Conservation (phyloP, 2,797 vertebrate genomes). For the Xyrichtys novacula region DNA sequence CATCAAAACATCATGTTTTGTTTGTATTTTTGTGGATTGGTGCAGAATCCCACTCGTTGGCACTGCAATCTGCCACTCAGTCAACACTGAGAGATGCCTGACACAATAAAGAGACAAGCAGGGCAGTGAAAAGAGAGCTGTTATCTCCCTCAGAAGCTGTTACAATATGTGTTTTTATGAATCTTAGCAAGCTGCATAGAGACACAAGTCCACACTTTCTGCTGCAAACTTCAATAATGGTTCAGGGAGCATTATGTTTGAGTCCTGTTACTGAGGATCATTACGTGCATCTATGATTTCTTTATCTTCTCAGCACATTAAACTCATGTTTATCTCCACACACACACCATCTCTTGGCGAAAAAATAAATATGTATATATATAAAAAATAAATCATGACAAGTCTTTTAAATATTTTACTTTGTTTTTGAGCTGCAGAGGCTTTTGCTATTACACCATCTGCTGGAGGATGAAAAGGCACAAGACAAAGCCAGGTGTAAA, state of each 20-base stretch:
- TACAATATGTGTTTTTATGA: conserved; percentile 25
- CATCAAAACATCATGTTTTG: neutral
- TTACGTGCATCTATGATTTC: conserved; percentile 1
- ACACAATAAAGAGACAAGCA: conserved; percentile 36
- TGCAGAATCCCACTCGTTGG: conserved; percentile 38
- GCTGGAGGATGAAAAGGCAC: conserved; percentile 51
- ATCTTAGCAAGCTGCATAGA: conserved; percentile 14
- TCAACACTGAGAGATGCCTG: conserved; percentile 30
- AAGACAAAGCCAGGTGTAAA: conserved; percentile 63
- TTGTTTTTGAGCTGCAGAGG: conserved; percentile 18
- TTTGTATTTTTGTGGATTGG: conserved; percentile 30
- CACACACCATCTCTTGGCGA: neutral
- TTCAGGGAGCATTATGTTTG: neutral
- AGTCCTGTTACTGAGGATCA: neutral
- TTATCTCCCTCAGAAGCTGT: conserved; percentile 59
- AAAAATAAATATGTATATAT: neutral
- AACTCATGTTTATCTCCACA: conserved; percentile 8
- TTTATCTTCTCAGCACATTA: conserved; percentile 7
- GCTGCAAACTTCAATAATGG: neutral
- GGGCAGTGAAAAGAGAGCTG: conserved; percentile 62
- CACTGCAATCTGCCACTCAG: conserved; percentile 19
- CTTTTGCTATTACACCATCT: conserved; percentile 18
- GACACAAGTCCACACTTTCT: neutral
- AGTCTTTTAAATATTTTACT: conserved; percentile 13
- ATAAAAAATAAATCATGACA: too few relatives aligned